A percentile compares a stretch with the other conserved stretches of the same genome.
These are phyloP conservation scores for Cetonia aurata DNA, from an alignment of 2,888 invertebrate species.

Conservation along the genomic window DNA sequence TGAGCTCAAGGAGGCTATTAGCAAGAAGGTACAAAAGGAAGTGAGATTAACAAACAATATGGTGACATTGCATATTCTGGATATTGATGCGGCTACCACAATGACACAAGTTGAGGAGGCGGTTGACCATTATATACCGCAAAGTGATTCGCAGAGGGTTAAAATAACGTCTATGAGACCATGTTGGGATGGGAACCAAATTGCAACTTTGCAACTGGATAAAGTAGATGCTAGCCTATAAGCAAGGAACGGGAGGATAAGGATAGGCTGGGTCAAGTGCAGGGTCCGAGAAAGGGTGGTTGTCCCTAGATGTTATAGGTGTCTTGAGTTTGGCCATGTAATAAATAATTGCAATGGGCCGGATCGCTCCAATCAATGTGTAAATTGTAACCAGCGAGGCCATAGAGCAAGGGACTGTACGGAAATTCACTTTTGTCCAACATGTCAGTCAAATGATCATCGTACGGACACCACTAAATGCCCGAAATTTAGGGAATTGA, in stretches of 20 bases:
- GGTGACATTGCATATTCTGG: constrained; percentile 3
- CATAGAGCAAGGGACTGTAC: no score
- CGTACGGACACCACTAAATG: no score
- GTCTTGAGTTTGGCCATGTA: background rate
- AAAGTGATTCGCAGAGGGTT: background rate
- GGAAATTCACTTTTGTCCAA: no score
- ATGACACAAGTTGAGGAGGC: background rate
- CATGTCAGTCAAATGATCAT: no score
- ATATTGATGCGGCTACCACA: no score
- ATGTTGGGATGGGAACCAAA: background rate
- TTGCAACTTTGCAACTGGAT: background rate
- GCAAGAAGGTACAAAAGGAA: constrained; percentile 1
- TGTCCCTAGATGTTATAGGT: background rate
- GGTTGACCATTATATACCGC: background rate
- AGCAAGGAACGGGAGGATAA: background rate
- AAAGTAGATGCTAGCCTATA: background rate
- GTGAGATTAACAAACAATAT: constrained; percentile 6
- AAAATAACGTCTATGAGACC: background rate
- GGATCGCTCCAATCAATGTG: background rate
- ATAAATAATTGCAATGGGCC: background rate
- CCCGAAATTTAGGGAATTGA: no score
- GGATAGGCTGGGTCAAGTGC: constrained; percentile 12
- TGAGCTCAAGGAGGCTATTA: background rate
- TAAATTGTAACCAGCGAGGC: background rate
- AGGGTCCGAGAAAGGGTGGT: constrained; percentile 7